Evolutionary conservation across 2,797 vertebrate genomes (phyloP).

Genomic region (Amniataba percoides): DNA sequence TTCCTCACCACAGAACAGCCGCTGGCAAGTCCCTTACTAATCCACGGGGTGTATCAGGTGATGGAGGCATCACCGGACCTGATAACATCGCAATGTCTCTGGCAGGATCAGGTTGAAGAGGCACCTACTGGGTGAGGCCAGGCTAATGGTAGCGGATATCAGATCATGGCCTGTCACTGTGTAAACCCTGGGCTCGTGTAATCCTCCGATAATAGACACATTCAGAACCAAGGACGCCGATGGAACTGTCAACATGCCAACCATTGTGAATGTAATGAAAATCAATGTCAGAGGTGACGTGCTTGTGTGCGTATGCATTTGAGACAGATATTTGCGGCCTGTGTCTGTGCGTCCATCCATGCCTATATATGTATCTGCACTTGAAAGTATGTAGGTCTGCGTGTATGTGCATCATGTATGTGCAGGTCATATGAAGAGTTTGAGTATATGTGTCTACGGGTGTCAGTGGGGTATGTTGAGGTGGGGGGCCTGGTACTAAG

Average conservation of each 20-base stretch:
- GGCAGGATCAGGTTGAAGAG: conserved; percentile 67
- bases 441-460: not conserved
- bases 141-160: conserved; percentile 69
- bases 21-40: conserved; percentile 62
- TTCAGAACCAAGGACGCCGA: conserved; percentile 48
- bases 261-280: conserved; percentile 54
- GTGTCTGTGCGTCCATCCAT: not conserved
- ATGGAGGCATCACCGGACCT: conserved; percentile 63
- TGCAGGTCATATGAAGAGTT: conserved; percentile 4
- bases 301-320: conserved; percentile 3
- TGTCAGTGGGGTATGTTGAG: not conserved
- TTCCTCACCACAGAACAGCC: conserved; percentile 46
- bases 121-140: conserved; percentile 62
- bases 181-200: conserved; percentile 57
- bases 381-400: not conserved
- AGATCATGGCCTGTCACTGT: conserved; percentile 62
- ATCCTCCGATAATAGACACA: conserved; percentile 63
- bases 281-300: conserved; percentile 43
- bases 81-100: conserved; percentile 71
- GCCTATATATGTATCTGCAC: conserved; percentile 1
- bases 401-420: not conserved
- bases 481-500: conserved; percentile 34
- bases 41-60: conserved; percentile 68
- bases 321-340: not conserved
- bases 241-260: conserved; percentile 57